Evolutionary conservation across 2,888 invertebrate genomes (phyloP).

Genomic region (Ypsolopha sequella): DNA sequence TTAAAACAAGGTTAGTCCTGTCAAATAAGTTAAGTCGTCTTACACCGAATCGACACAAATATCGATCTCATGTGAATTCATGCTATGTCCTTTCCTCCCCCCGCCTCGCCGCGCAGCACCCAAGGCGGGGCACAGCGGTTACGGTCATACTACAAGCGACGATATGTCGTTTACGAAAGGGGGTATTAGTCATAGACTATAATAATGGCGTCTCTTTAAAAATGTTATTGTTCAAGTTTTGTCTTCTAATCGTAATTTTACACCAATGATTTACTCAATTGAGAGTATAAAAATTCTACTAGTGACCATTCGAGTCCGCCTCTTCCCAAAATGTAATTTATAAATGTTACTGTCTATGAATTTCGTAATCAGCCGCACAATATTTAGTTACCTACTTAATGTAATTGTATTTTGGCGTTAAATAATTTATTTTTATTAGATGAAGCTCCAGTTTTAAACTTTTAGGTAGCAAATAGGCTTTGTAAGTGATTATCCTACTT

Average conservation of each 20-base stretch:
- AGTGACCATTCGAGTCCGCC: not conserved
- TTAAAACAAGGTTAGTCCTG: too few species aligned
- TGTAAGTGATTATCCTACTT: slow-evolving; percentile 9
- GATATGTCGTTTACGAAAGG: too few species aligned
- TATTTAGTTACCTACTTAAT: not conserved
- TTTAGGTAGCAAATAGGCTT: slow-evolving; percentile 4
- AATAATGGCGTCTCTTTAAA: not conserved
- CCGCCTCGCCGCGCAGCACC: too few species aligned
- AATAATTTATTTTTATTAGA: slow-evolving; percentile 4
- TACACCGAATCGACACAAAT: too few species aligned
- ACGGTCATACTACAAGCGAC: too few species aligned
- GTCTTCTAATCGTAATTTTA: not conserved
- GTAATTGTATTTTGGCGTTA: slow-evolving; percentile 8
- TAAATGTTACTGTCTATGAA: not conserved
- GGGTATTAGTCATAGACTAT: not conserved
- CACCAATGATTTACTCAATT: not conserved
- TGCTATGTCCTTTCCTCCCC: too few species aligned
- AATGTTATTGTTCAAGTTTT: not conserved
- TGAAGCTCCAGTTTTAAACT: slow-evolving; percentile 3
- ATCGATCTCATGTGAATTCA: too few species aligned
- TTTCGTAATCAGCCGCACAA: not conserved
- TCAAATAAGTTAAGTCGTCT: too few species aligned
- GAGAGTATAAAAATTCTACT: not conserved
- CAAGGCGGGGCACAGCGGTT: too few species aligned
- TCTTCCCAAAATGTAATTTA: not conserved